Evolutionary conservation across 2,113 vertebrate species (phyloP).

Genomic region (Hippopotamus amphibius): DNA sequence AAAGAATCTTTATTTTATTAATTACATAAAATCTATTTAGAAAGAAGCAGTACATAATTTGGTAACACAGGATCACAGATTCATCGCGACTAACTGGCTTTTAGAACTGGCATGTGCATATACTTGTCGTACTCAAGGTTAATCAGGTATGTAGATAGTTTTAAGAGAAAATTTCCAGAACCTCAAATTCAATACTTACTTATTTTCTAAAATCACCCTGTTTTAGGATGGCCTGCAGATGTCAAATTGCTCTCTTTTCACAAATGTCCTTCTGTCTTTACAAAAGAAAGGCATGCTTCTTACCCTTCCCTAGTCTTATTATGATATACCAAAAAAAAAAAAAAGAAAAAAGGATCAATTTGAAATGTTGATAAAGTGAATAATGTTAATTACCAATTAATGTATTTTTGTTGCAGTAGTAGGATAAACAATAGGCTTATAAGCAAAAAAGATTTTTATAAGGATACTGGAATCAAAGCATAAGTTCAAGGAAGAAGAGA

Average conservation of each 20-base stretch:
- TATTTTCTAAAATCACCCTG: neutral
- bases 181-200: neutral
- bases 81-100: neutral
- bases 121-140: too few relatives aligned
- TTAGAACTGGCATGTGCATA: neutral
- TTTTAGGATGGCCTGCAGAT: neutral
- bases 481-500: neutral
- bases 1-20: neutral
- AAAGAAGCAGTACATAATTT: neutral
- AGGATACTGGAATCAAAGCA: neutral
- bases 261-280: neutral
- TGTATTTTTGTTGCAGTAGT: neutral
- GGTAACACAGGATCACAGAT: neutral
- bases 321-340: neutral
- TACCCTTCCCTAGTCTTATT: neutral
- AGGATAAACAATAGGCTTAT: neutral
- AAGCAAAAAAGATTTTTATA: neutral
- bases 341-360: neutral
- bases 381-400: neutral
- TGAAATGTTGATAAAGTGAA: neutral
- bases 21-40: neutral
- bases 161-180: neutral
- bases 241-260: neutral
- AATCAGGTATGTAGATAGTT: neutral
- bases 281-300: neutral